Base-by-base conservation (phyloP, 2,888 invertebrate genomes). In the Drosophila picticornis region DNA sequence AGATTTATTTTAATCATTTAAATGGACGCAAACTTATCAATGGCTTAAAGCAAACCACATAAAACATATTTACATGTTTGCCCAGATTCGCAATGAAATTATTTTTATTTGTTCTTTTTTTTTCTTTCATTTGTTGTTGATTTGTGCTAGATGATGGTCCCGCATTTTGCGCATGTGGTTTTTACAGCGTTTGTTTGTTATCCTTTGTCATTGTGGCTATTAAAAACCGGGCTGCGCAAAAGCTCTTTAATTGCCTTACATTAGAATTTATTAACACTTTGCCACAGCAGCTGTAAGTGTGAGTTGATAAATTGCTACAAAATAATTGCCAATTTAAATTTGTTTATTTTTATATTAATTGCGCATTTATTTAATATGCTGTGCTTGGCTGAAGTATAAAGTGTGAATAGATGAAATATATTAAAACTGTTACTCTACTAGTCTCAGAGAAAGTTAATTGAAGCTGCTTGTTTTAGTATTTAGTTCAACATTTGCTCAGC, bases 251-350 rank as follows among this genome's bases (percentile, higher is more conserved):
- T 81, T 87, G 75, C 76, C 72, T 80, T 80, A 76, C 75, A 87
- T 90, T 87, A 77, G 75, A 90, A 77, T 76, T 75, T 84, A 88
- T 78, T 74, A 75, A 57, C 76, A 87, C 72, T 84, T 76, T 72
- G 52, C 59, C 65, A 70, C 73, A 65, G 66, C 59, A 52, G 63
- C 74, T 56, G 38, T 27, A 27, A 57, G 25, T 57, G 48, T 22
- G 2, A 22, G 16, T 32, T 55, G 27, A 40, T 63, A 59, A 62
- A 70, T 31, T 43, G 11, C 22, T 11, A 10, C 10, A 31, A n/a
- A 36, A 68, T 38, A 50, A 53, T 38, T 32, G 22, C 16, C 48
- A 50, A 46, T 69, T 65, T 38, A 22, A 61, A 53, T 59, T 57
- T 16, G 19, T n/a, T n/a, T n/a, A 4, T 27, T 50, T 43, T 22